Percentiles rank a stretch among this genome's conserved stretches.
These are phyloP conservation scores for Zophobas morio DNA, from an alignment of 1,140 invertebrate species.

Conservation along the genomic window DNA sequence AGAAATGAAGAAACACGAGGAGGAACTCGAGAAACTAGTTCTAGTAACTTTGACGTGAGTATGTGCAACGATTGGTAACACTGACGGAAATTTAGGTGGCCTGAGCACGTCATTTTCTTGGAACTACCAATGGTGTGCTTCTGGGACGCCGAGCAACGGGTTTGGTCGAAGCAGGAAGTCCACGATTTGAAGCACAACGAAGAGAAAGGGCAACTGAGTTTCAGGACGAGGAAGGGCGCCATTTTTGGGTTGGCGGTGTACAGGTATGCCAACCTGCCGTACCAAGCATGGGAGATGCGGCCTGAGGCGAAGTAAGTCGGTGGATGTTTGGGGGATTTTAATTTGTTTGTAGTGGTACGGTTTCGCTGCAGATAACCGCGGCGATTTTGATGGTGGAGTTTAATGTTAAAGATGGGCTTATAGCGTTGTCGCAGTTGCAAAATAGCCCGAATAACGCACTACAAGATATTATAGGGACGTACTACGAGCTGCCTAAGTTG, in stretches of 20 bases:
- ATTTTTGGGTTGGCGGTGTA: slow-evolving; percentile 82
- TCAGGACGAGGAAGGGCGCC: slow-evolving; percentile 82
- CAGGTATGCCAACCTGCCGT: slow-evolving; percentile 85
- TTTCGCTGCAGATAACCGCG: slow-evolving; percentile 76
- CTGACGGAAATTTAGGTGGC: slow-evolving; percentile 71
- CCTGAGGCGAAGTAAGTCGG: slow-evolving; percentile 73
- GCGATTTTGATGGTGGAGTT: slow-evolving; percentile 81
- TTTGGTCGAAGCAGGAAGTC: slow-evolving; percentile 83
- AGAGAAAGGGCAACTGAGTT: slow-evolving; percentile 82
- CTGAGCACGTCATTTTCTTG: slow-evolving; percentile 84
- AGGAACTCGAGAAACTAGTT: slow-evolving; percentile 80
- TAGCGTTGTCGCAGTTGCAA: slow-evolving; percentile 72
- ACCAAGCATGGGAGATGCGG: slow-evolving; percentile 87
- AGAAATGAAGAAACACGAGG: slow-evolving; percentile 82
- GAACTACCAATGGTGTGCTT: slow-evolving; percentile 86
- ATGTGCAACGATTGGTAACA: slow-evolving; percentile 66
- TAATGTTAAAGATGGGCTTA: slow-evolving; percentile 73
- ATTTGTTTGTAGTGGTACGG: slow-evolving; percentile 68
- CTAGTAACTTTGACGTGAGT: slow-evolving; percentile 80
- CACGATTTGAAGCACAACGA: slow-evolving; percentile 89
- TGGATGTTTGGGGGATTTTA: slow-evolving; percentile 47
- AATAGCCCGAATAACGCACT: slow-evolving; percentile 72
- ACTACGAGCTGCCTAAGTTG: slow-evolving; percentile 70
- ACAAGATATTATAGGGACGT: slow-evolving; percentile 71
- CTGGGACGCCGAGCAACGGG: slow-evolving; percentile 75